Evolutionary conservation across 2,888 invertebrate species (phyloP), one percentile per base, ranked within the genome.

Genomic region (Mylabris sibirica): DNA sequence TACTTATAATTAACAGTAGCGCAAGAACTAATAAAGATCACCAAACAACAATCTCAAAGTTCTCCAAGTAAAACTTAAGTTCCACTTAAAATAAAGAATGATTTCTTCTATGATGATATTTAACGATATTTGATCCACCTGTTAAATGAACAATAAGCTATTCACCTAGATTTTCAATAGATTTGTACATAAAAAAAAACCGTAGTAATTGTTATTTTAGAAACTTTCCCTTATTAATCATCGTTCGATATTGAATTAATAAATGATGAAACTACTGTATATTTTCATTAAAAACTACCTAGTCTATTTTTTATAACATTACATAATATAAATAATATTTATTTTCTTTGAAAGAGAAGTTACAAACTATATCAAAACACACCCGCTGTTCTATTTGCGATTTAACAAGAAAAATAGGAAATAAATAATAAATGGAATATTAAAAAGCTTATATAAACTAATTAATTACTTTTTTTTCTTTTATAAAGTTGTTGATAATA

Each of bases 151-250:
- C 22, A 61, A 61, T 14, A 1, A 24, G 4, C 57, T 11, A 24
- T 57, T 57, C 57, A 26, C 57, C 24, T 57, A 24, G 12, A 57
- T 60, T 63, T 60, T 60, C 60, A 49, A 35, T 22, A 30, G 14
- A 8, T 61, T 38, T 24, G 30, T 30, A 8, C 8, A 30, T 6
- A 34, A 35, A 53, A 41, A 63, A 49, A 49, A 24, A 3, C 24
- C 1, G 2, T 61, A 64, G 49, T 41, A 35, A 65, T 65, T 65
- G 59, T 63, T 65, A 59, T 41, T 64, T 41, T 34, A 22, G 12
- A 24, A 59, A 69, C 68, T 69, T 69, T 69, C 68, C 68, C 65
- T 62, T 63, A 69, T 69, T 57, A 69, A 69, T 69, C 65, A 69
- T 53, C 17, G 63, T 65, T 59, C 63, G 65, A 63, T 53, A 61